These are phyloP conservation scores for Tapera naevia DNA, from an alignment of 2,797 vertebrate genomes.

Conservation along the genomic window DNA sequence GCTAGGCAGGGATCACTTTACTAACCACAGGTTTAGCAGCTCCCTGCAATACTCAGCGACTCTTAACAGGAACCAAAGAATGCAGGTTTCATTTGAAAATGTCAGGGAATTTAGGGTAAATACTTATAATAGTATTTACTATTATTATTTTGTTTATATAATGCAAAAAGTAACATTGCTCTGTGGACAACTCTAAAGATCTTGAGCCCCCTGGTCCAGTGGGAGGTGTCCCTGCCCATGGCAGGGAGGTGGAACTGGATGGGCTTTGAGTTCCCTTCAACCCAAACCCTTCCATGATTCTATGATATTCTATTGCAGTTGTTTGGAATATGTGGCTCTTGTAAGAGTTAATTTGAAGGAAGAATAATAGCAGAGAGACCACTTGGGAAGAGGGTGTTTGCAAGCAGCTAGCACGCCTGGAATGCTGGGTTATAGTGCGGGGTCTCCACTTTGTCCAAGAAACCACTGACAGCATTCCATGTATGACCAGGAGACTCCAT, in stretches of 20 bases:
- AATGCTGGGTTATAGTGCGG: neutral
- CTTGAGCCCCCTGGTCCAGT: too few relatives aligned
- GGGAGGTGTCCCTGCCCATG: too few relatives aligned
- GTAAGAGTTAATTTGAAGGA: neutral
- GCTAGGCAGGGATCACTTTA: neutral
- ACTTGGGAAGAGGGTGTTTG: neutral
- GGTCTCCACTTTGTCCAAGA: neutral
- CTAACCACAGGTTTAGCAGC: neutral
- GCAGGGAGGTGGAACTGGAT: too few relatives aligned
- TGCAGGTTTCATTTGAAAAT: neutral
- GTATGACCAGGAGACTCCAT: neutral
- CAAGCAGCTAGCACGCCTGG: neutral
- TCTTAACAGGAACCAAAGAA: neutral
- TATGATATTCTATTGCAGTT: neutral
- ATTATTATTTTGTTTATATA: neutral
- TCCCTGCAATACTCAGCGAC: neutral
- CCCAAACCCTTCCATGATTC: too few relatives aligned
- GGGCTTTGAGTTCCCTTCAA: too few relatives aligned
- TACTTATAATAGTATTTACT: fast-evolving
- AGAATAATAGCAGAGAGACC: neutral
- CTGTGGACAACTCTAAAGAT: neutral
- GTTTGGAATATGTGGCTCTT: neutral
- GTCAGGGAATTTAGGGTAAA: neutral
- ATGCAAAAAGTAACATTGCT: neutral
- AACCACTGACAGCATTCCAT: neutral